These are phyloP conservation scores for Drosophila melanogaster DNA, from an alignment of 1,140 invertebrate genomes.

Conservation along the genomic window Release_6_plus_ISO1_MT NT_033779.5:8267001-8267500, in stretches of 20 bases:
- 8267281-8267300: conserved; percentile 3
- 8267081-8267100: too few species aligned
- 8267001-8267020: not conserved
- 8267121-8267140: too few species aligned
- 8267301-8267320: not conserved
- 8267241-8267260: not conserved
- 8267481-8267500: conserved; percentile 33
- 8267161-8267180: too few species aligned
- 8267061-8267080: not conserved
- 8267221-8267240: not conserved
- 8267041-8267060: conserved; percentile 10
- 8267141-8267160: too few species aligned
- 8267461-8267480: conserved; percentile 15
- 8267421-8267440: conserved; percentile 9
- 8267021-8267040: conserved; percentile 7
- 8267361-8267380: not conserved
- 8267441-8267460: conserved; percentile 32
- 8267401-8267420: not conserved
- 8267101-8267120: too few species aligned
- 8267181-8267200: too few species aligned
- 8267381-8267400: conserved; percentile 26
- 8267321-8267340: conserved; percentile 55
- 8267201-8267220: not conserved
- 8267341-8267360: conserved; percentile 29
- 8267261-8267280: too few species aligned